A percentile compares a stretch with the other conserved stretches of the same genome.
phyloP scores from a whole-genome alignment of 2,113 vertebrate genomes.

The Patagioenas fasciata region DNA sequence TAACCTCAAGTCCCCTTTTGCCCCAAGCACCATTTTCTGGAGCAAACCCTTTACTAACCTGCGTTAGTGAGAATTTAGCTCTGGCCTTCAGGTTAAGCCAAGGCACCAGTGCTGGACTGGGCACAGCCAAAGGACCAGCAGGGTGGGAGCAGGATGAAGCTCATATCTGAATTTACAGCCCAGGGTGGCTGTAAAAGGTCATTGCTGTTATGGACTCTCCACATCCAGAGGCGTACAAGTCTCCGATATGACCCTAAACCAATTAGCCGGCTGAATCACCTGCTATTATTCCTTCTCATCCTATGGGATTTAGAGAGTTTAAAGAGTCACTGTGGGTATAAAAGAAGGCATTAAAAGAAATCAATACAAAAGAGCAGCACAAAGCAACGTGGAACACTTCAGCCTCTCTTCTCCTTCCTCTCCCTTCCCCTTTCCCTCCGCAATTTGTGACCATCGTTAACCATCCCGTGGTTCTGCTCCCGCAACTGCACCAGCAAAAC shows the following conservation, averaged over 20 bases:
- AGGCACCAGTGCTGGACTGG: background rate
- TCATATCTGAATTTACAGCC: accelerated
- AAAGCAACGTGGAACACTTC: background rate
- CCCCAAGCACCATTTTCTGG: background rate
- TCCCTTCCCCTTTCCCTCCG: background rate
- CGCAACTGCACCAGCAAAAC: background rate
- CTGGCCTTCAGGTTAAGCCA: background rate
- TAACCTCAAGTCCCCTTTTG: background rate
- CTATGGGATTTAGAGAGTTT: background rate
- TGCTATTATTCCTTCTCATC: background rate
- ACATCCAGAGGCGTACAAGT: background rate
- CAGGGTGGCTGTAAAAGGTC: background rate
- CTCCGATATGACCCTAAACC: background rate
- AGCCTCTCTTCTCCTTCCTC: background rate
- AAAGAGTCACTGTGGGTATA: background rate
- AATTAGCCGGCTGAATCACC: background rate
- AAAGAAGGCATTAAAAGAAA: background rate
- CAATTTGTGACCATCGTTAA: background rate
- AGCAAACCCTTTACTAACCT: accelerated
- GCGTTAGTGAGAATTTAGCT: background rate
- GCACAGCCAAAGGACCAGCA: accelerated
- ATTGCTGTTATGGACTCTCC: accelerated
- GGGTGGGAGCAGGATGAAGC: background rate
- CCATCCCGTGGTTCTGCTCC: background rate
- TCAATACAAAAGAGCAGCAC: background rate